These are phyloP conservation scores for Microtus richardsoni DNA, from an alignment of 2,113 vertebrate genomes.

Conservation along the genomic window DNA sequence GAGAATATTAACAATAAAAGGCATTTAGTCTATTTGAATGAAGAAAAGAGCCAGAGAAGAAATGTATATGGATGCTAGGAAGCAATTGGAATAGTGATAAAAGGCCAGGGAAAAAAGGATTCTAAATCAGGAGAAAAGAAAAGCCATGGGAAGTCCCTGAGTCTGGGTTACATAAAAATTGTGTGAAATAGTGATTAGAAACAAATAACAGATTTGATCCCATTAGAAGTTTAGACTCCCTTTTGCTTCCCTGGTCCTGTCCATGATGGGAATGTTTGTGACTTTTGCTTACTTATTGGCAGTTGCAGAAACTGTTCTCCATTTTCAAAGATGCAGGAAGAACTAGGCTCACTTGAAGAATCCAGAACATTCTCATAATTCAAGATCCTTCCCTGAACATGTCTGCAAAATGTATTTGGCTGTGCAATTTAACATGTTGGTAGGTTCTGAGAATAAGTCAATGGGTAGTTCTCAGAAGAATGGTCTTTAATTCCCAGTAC, in stretches of 20 bases:
- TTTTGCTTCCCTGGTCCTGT: neutral
- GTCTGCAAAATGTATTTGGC: neutral
- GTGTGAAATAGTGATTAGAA: neutral
- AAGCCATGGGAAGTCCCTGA: fast-evolving
- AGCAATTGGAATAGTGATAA: neutral
- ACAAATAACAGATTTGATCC: neutral
- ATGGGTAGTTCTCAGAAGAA: neutral
- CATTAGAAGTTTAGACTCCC: neutral
- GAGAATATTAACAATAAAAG: neutral
- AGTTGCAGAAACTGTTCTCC: neutral
- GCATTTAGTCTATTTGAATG: neutral
- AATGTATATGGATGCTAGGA: neutral
- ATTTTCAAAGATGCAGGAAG: neutral
- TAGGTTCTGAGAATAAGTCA: neutral
- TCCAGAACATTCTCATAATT: neutral
- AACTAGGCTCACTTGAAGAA: neutral
- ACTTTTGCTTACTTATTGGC: neutral
- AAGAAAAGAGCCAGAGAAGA: neutral
- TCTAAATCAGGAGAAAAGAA: neutral
- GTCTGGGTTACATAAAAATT: neutral
- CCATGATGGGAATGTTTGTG: neutral
- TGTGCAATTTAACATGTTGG: neutral
- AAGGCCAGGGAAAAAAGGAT: neutral
- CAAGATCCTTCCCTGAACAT: neutral
- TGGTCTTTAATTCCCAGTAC: neutral